Conservation (phyloP, 2,113 vertebrate species). For the Antechinus stuartii region DNA sequence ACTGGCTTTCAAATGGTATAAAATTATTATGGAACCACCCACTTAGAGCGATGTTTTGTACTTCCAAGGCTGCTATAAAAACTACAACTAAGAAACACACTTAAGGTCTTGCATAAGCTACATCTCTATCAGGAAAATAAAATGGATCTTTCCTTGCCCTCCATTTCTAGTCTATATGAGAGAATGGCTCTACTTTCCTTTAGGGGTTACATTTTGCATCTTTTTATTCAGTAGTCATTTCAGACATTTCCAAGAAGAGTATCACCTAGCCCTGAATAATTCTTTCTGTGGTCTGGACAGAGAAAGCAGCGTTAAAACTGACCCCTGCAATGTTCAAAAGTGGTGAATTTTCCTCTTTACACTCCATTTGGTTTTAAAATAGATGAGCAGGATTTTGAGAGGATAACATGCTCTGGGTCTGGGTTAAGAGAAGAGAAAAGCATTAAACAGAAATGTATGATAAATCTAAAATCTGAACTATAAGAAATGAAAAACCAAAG, state of each 20-base stretch:
- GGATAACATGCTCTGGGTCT: slow-evolving; percentile 63
- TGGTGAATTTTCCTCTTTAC: slow-evolving; percentile 71
- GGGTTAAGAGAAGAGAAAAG: slow-evolving; percentile 53
- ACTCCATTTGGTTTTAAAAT: slow-evolving; percentile 79
- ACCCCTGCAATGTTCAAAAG: slow-evolving; percentile 78
- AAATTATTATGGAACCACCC: not conserved
- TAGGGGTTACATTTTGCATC: slow-evolving; percentile 73
- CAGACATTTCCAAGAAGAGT: slow-evolving; percentile 75
- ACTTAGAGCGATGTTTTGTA: slow-evolving; percentile 12
- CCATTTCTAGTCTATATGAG: slow-evolving; percentile 51
- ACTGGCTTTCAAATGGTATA: slow-evolving; percentile 2
- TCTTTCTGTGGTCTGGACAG: slow-evolving; percentile 60
- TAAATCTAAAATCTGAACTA: slow-evolving; percentile 46
- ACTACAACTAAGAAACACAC: slow-evolving; percentile 20
- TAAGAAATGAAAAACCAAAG: slow-evolving; percentile 44
- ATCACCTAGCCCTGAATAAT: slow-evolving; percentile 73
- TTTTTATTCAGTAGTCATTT: slow-evolving; percentile 71
- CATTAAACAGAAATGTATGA: slow-evolving; percentile 46
- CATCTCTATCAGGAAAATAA: slow-evolving; percentile 57
- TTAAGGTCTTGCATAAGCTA: not conserved
- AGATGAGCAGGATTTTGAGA: slow-evolving; percentile 67
- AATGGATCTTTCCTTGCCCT: not conserved
- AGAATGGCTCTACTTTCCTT: slow-evolving; percentile 49
- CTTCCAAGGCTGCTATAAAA: slow-evolving; percentile 24
- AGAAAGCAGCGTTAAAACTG: slow-evolving; percentile 73